Evolutionary conservation across 2,113 vertebrate genomes (phyloP), one percentile per base, ranked within the genome.

Genomic region (Rhabdomys dilectus): DNA sequence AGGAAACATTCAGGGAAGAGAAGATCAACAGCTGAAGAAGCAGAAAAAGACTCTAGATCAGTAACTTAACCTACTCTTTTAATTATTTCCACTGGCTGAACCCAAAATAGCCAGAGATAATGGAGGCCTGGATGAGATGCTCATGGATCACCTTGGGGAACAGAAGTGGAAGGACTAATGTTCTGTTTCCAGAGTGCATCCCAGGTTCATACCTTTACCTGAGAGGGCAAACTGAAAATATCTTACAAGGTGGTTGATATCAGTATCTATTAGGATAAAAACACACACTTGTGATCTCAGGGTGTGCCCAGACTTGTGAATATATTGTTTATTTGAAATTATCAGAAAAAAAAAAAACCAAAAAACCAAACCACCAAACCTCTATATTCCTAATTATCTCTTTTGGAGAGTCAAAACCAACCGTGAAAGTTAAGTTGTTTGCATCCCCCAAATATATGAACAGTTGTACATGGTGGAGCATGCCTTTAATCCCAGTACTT

Each of bases 31-130:
- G 58, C 19, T 4, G 45, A 85, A 53, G 76, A 89, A 90, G 76
- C 56, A 87, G 48, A 87, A 94, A 56, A 73, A 36, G 75, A 89
- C 72, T 96, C 53, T n/a, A 89, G 68, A 72, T 48, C 39, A 80
- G 15, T 72, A 64, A 85, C 45, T 75, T 51, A 66, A 13, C 31
- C 53, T 62, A 17, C 22, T 39, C 19, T 68, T 77, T 48, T 10
- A 5, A 82, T 64, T 48, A 42, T 84, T 60, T 7, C 24, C 39
- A 62, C 12, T 84, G 56, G 13, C 56, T 2, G 81, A 60, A 82
- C 36, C 19, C 10, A n/a, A n/a, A 58, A 39, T 22, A 82, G 53
- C 22, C 22, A 82, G 80, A 84, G n/a, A 13, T 56, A 82, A 60
- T 7, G 56, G 36, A 24, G 34, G 22, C 80, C 56, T 42, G n/a